phyloP scores from a whole-genome alignment of 2,113 vertebrate species.

The Cisticola juncidis region DNA sequence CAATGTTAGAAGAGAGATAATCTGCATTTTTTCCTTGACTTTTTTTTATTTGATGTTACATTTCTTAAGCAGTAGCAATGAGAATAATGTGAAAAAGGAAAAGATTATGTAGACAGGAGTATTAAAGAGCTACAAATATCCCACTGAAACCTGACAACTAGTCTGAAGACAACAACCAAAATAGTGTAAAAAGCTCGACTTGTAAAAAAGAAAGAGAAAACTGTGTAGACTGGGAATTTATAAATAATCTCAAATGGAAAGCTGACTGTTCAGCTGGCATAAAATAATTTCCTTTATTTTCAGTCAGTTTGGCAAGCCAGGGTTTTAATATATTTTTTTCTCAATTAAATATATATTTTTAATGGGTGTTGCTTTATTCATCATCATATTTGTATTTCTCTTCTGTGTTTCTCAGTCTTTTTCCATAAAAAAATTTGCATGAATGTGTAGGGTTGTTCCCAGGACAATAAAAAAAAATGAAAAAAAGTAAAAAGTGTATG shows the following conservation, averaged over 20 bases:
- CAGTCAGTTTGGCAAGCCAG: neutral
- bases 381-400: neutral
- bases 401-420: neutral
- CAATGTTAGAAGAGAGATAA: neutral
- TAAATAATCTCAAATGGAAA: slow-evolving; percentile 35
- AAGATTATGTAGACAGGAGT: neutral
- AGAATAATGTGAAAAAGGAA: neutral
- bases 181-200: neutral
- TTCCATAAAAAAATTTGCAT: neutral
- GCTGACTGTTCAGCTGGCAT: neutral
- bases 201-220: neutral
- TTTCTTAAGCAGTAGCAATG: neutral
- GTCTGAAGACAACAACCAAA: neutral
- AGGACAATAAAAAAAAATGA: neutral
- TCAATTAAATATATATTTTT: neutral
- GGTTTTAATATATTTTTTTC: neutral
- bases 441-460: neutral
- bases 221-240: neutral
- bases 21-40: neutral
- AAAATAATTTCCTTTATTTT: slow-evolving; percentile 10
- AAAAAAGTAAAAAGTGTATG: neutral
- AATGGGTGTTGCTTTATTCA: neutral
- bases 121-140: neutral
- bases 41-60: neutral
- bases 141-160: neutral